These are phyloP conservation scores for Anarhynchus alexandrinus DNA, from an alignment of 2,113 vertebrate genomes.

Conservation along the genomic window DNA sequence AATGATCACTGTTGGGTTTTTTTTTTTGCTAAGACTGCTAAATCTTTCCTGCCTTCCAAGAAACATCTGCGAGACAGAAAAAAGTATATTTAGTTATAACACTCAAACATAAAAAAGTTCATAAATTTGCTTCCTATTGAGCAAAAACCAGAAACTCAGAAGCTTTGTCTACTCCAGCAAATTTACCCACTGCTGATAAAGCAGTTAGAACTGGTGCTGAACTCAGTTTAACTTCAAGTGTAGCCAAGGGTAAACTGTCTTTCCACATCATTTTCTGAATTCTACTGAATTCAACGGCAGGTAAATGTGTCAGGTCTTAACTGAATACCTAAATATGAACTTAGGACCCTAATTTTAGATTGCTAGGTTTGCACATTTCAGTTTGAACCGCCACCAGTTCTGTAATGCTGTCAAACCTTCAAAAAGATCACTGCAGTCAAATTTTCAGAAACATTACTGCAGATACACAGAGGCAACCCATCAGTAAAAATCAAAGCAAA, in stretches of 20 bases:
- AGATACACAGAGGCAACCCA: neutral
- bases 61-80: conserved; percentile 54
- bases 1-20: neutral
- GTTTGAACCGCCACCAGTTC: neutral
- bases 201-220: conserved; percentile 41
- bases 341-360: neutral
- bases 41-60: conserved; percentile 37
- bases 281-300: neutral
- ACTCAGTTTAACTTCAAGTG: conserved; percentile 36
- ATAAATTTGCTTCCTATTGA: conserved; percentile 54
- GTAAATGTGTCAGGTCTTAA: conserved; percentile 4
- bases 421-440: neutral
- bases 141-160: conserved; percentile 8
- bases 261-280: neutral
- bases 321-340: neutral
- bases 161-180: conserved; percentile 63
- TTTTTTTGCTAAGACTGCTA: conserved; percentile 42
- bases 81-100: conserved; percentile 35
- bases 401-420: neutral
- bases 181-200: conserved; percentile 57
- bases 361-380: neutral
- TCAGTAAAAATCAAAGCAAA: neutral
- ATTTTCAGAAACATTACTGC: neutral
- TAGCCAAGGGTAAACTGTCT: conserved; percentile 41
- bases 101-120: conserved; percentile 25